phyloP scores from a whole-genome alignment of 1,140 invertebrate genomes.

The Pseudomyrmex sp. region DNA sequence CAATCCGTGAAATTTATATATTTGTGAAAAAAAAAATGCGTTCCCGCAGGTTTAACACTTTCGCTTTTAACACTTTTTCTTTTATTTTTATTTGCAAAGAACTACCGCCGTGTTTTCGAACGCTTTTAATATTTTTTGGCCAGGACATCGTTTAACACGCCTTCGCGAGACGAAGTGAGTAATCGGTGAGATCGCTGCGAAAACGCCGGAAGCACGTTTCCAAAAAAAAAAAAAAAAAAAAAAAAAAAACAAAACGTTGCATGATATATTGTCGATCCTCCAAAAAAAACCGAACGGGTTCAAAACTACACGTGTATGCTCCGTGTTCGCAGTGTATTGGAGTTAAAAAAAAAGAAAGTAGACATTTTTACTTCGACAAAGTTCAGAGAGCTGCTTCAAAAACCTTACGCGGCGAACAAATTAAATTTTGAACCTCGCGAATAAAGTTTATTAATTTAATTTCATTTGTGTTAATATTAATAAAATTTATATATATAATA shows the following conservation, averaged over 20 bases:
- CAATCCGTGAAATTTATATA: no score
- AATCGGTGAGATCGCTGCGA: conserved; percentile 14
- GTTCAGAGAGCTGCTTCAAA: not conserved
- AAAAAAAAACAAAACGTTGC: not conserved
- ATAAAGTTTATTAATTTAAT: no score
- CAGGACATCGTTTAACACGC: not conserved
- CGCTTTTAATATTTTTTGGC: not conserved
- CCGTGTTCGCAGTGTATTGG: not conserved
- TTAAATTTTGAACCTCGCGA: no score
- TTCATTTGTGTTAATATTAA: no score
- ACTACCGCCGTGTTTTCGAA: not conserved
- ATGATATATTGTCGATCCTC: conserved; percentile 16
- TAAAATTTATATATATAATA: no score
- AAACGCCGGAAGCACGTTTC: conserved; percentile 19
- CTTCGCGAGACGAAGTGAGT: not conserved
- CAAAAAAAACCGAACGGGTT: conserved; percentile 3
- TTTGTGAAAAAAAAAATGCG: not conserved
- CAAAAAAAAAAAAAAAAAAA: not conserved
- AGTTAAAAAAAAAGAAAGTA: not conserved
- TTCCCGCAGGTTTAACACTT: not conserved
- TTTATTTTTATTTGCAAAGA: not conserved
- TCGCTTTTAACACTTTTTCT: not conserved
- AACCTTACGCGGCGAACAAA: not conserved
- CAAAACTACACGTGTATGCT: conserved; percentile 19
- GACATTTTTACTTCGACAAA: not conserved